Evolutionary conservation across 2,113 vertebrate species (phyloP), one percentile per base, ranked within the genome.

Genomic region (Cyanoderma ruficeps): DNA sequence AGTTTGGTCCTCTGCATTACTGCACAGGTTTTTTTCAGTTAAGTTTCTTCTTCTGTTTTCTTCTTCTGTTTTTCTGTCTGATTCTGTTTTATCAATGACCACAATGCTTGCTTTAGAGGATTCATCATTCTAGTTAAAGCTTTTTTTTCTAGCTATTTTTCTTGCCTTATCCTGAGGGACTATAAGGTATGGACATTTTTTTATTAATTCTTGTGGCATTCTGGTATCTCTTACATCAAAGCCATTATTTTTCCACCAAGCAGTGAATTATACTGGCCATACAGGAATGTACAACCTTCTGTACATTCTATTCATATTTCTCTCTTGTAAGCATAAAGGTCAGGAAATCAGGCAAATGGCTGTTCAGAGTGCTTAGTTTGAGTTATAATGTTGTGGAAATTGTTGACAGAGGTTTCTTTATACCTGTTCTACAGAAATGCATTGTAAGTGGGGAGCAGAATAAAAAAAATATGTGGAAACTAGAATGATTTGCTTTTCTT

Each of bases 371-470:
- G 4, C 25, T 65, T 30, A 21, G 44, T 61, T 64, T 59, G 61
- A 89, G 41, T 33, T 55, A 69, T 22, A 77, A 35, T 3, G 0
- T 33, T 4, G 3, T 35, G 30, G 50, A 93, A 83, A n/a, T 8
- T 61, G 30, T 46, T 65, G 63, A n/a, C 10, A 55, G 16, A 68
- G 15, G 2, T 7, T 83, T 91, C 31, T 61, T 89, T 55, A 57
- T 24, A 63, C 8, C 5, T 76, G 13, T 11, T 80, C 31, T 55
- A 28, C 24, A 71, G 28, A 89, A 70, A 23, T 37, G 6, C 20
- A 55, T 44, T 1, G 0, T 16, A 68, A 67, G 24, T 11, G 3
- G 11, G 1, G 2, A 68, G 70, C 2, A 59, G 49, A 50, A 33
- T 63, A 33, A 56, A 47, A 56, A 37, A 52, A 14, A 15, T 0